A percentile compares a stretch with the other conserved stretches of the same genome.
These are phyloP conservation scores for Aphaenogaster rudis DNA, from an alignment of 1,140 invertebrate species.

Conservation along the genomic window DNA sequence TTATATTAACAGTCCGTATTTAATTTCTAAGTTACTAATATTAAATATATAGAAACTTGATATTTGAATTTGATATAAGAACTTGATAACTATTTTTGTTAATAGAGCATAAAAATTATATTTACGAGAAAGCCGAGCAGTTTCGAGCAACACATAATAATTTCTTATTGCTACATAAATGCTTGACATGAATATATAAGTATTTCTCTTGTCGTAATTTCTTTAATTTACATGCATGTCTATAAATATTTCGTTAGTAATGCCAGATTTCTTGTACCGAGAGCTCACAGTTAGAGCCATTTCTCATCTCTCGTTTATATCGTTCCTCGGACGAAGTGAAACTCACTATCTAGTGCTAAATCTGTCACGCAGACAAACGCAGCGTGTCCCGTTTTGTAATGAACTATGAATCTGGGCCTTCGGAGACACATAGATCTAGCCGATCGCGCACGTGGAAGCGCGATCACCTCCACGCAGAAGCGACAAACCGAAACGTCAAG, in stretches of 20 bases:
- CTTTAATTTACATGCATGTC: not conserved
- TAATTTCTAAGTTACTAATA: not conserved
- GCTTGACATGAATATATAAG: not conserved
- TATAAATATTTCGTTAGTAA: conserved; percentile 7
- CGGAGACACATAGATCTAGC: not conserved
- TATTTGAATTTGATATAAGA: not conserved
- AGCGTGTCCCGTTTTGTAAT: conserved; percentile 4
- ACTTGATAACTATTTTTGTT: not conserved
- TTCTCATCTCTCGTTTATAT: conserved; percentile 38
- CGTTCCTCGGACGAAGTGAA: not conserved
- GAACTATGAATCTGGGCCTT: conserved; percentile 21
- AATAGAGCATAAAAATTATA: not conserved
- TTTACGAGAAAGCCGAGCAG: not conserved
- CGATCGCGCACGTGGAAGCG: not conserved
- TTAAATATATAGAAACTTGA: not conserved
- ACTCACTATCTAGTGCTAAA: conserved; percentile 28
- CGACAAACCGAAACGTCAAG: not conserved
- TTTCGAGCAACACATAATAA: not conserved
- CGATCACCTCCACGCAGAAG: not conserved
- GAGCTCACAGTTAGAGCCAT: not conserved
- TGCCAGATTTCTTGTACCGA: not conserved
- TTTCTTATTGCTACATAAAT: not conserved
- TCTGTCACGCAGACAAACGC: conserved; percentile 14
- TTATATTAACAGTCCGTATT: not conserved
- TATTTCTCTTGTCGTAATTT: not conserved